A percentile compares a stretch with the other conserved stretches of the same genome.
phyloP scores from a whole-genome alignment of 2,113 vertebrate species.

The Pygoscelis antarcticus region DNA sequence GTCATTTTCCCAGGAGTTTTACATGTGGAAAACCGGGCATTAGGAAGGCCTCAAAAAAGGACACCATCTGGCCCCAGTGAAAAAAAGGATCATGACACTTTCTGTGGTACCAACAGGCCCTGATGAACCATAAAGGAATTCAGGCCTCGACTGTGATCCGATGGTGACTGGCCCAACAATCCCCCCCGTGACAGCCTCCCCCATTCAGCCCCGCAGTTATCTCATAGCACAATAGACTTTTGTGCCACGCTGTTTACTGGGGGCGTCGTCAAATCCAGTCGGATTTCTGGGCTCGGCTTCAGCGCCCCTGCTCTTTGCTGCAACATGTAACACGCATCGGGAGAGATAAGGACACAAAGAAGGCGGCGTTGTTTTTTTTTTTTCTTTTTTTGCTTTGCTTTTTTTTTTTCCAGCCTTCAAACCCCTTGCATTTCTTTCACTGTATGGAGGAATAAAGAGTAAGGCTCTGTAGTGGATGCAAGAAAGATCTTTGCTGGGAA shows the following conservation, averaged over 20 bases:
- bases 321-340: conserved; percentile 55
- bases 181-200: conserved; percentile 82
- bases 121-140: conserved; percentile 98
- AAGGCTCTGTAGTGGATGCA: background rate
- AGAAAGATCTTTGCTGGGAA: conserved; percentile 17
- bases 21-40: conserved; percentile 95
- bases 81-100: conserved; percentile 98
- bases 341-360: conserved; percentile 70
- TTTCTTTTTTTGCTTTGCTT: background rate
- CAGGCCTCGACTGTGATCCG: conserved; percentile 83
- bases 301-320: conserved; percentile 65
- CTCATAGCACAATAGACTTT: conserved; percentile 83
- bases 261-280: conserved; percentile 76
- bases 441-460: conserved; percentile 58
- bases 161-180: conserved; percentile 83
- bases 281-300: conserved; percentile 76
- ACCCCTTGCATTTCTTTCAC: conserved; percentile 27
- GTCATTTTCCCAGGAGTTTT: conserved; percentile 99
- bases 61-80: conserved; percentile 97
- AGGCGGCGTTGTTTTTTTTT: background rate
- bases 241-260: conserved; percentile 79
- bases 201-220: conserved; percentile 81
- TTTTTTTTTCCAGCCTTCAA: background rate
- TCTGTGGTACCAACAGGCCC: conserved; percentile 98
- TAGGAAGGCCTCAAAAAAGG: conserved; percentile 96